These are phyloP conservation scores for Lymantria dispar DNA, from an alignment of 2,888 invertebrate genomes.

Conservation along the genomic window DNA sequence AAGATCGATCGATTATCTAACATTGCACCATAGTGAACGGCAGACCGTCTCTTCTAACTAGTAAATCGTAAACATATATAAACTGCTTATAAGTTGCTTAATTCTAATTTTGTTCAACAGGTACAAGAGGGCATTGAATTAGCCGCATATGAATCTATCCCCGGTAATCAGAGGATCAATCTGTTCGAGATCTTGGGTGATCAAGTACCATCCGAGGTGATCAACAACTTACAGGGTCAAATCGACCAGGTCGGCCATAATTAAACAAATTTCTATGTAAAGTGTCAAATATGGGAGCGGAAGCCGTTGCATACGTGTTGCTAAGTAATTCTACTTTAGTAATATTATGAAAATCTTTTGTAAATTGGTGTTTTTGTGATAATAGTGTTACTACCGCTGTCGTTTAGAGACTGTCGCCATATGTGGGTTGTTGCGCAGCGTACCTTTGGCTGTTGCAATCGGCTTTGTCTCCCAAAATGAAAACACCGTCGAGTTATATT, in stretches of 20 bases:
- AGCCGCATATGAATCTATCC: slow-evolving; percentile 93
- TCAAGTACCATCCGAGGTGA: slow-evolving; percentile 93
- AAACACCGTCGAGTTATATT: slow-evolving; percentile 41
- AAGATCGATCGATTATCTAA: too few relatives aligned
- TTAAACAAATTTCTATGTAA: slow-evolving; percentile 28
- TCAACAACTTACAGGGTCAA: slow-evolving; percentile 92
- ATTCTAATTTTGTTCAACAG: slow-evolving; percentile 45
- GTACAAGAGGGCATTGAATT: slow-evolving; percentile 93
- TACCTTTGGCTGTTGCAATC: slow-evolving; percentile 29
- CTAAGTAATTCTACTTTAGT: too few relatives aligned
- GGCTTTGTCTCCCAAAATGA: slow-evolving; percentile 34
- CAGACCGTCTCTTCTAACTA: too few relatives aligned
- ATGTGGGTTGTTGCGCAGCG: slow-evolving; percentile 14
- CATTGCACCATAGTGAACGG: too few relatives aligned
- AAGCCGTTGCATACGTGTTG: slow-evolving; percentile 11
- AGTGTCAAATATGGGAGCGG: slow-evolving; percentile 20
- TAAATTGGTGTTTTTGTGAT: too few relatives aligned
- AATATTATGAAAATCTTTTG: too few relatives aligned
- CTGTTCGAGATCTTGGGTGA: slow-evolving; percentile 92
- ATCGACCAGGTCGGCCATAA: slow-evolving; percentile 91
- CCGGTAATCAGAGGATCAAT: slow-evolving; percentile 92
- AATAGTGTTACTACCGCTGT: too few relatives aligned
- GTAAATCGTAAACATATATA: too few relatives aligned
- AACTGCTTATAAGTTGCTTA: not conserved
- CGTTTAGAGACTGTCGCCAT: slow-evolving; percentile 12